phyloP scores from a whole-genome alignment of 2,888 invertebrate genomes.

The Cryptus armator region DNA sequence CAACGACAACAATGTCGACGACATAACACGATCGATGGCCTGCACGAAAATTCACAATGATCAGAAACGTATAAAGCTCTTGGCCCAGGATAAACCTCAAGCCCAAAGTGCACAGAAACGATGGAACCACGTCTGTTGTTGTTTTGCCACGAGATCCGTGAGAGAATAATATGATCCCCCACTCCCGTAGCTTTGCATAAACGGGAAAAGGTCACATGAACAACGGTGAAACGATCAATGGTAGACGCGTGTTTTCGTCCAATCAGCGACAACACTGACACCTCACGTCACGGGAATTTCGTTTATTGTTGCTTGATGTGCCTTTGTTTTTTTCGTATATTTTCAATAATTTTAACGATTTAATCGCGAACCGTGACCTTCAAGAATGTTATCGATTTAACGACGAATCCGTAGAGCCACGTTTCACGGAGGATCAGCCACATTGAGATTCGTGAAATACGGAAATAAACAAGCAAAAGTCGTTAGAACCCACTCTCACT shows the following conservation, averaged over 20 bases:
- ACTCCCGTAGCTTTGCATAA: constrained; percentile 72
- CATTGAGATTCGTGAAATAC: constrained; percentile 13
- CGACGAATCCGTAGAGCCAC: neutral
- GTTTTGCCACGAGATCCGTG: constrained; percentile 79
- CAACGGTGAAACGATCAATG: constrained; percentile 76
- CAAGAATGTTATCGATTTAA: neutral
- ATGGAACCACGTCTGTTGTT: constrained; percentile 77
- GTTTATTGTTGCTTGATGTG: constrained; percentile 13
- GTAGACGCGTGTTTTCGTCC: constrained; percentile 69
- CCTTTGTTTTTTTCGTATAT: constrained; percentile 31
- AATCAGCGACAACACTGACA: constrained; percentile 66
- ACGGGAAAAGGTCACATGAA: constrained; percentile 81
- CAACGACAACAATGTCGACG: constrained; percentile 8
- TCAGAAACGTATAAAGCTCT: neutral
- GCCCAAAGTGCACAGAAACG: constrained; percentile 46
- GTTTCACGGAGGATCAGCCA: constrained; percentile 38
- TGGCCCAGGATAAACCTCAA: constrained; percentile 3
- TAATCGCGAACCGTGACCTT: too few relatives aligned
- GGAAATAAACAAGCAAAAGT: constrained; percentile 57
- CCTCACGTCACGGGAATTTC: constrained; percentile 60
- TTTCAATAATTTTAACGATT: constrained; percentile 15
- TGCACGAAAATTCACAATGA: neutral
- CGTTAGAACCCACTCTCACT: constrained; percentile 7
- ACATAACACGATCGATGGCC: neutral
- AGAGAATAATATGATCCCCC: constrained; percentile 75